Conservation (phyloP, 2,113 vertebrate genomes). For the Acrocephalus kingi region DNA sequence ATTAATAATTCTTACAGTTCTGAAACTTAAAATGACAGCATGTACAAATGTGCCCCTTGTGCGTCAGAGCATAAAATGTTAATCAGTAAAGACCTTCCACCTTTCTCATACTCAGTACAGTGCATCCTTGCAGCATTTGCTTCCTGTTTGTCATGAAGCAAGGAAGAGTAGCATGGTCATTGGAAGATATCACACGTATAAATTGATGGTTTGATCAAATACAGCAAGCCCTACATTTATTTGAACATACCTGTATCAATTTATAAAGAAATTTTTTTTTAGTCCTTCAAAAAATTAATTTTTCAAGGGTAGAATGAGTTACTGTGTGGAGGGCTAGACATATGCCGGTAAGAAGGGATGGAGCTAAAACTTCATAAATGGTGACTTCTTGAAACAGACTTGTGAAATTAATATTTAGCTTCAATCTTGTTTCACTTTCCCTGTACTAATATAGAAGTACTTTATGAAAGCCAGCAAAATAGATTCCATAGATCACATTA, state of each 20-base stretch:
- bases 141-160: background rate
- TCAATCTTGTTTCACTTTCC: background rate
- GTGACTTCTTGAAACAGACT: background rate
- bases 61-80: conserved; percentile 4
- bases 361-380: background rate
- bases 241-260: background rate
- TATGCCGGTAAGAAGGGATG: background rate
- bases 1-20: conserved; percentile 23
- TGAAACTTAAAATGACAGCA: background rate
- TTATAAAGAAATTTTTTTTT: background rate
- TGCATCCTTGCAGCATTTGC: background rate
- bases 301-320: background rate
- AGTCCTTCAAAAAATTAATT: background rate
- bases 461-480: background rate
- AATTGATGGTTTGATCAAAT: background rate
- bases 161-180: background rate
- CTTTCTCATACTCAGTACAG: background rate
- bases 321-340: background rate
- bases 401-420: background rate
- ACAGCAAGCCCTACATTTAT: background rate
- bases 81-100: background rate
- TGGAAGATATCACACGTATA: background rate
- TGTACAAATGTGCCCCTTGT: background rate
- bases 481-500: background rate
- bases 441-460: background rate